Conservation (phyloP, 2,113 vertebrate species). For the Hippocampus zosterae region DNA sequence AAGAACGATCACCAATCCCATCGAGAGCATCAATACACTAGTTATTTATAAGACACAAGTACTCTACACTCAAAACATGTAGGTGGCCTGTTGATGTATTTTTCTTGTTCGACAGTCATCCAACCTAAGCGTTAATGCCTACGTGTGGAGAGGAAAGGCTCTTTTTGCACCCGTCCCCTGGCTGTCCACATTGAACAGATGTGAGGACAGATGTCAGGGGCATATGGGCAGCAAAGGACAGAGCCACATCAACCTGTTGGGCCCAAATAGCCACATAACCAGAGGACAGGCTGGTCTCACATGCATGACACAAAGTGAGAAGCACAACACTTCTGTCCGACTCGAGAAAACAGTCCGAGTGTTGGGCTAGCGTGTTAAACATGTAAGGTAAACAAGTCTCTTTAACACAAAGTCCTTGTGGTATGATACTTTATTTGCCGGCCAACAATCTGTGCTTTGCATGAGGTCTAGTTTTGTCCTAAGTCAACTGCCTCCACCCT, state of each 20-base stretch:
- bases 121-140: conserved; percentile 11
- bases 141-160: conserved; percentile 36
- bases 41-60: background rate
- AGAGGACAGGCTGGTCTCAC: conserved; percentile 70
- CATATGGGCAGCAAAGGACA: conserved; percentile 80
- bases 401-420: background rate
- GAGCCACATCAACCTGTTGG: conserved; percentile 83
- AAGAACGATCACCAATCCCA: background rate
- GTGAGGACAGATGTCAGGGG: conserved; percentile 80
- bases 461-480: conserved; percentile 24
- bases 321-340: background rate
- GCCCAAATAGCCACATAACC: conserved; percentile 74
- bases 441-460: conserved; percentile 40
- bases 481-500: background rate
- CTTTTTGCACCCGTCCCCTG: conserved; percentile 71
- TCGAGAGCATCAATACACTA: background rate
- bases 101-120: background rate
- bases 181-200: conserved; percentile 67
- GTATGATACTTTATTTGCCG: conserved; percentile 2
- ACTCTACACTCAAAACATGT: background rate
- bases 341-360: too few species aligned
- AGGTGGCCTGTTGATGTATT: background rate
- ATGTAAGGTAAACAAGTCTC: background rate
- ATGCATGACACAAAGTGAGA: conserved; percentile 16
- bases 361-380: background rate